Percentiles rank a stretch among this genome's conserved stretches.
phyloP scores from a whole-genome alignment of 2,888 invertebrate species.

The Cantharis rustica region DNA sequence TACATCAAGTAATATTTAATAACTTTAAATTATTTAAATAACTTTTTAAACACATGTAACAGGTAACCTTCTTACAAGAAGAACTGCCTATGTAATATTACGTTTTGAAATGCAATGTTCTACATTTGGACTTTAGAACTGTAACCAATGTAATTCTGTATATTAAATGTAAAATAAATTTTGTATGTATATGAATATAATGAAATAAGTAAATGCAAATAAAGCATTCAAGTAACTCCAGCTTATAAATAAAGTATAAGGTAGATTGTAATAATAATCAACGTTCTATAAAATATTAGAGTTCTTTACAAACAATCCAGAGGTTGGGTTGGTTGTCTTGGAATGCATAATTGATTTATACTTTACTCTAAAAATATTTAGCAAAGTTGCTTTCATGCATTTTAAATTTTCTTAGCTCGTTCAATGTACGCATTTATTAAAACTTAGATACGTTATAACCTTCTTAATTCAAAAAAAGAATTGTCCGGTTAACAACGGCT shows the following conservation, averaged over 20 bases:
- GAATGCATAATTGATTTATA: slow-evolving; percentile 1
- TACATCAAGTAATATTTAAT: too few species aligned
- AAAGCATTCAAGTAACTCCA: not conserved
- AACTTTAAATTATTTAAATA: too few species aligned
- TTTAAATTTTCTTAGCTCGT: not conserved
- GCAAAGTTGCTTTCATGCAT: not conserved
- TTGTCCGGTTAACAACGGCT: too few species aligned
- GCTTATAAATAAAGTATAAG: not conserved
- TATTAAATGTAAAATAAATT: not conserved
- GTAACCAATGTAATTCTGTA: not conserved
- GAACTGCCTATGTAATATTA: too few species aligned
- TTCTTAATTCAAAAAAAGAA: too few species aligned
- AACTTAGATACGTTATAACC: not conserved
- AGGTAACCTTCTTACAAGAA: too few species aligned
- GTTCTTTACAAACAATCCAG: not conserved
- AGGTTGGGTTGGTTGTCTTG: not conserved
- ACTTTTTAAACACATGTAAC: too few species aligned
- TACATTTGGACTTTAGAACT: not conserved
- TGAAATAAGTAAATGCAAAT: not conserved
- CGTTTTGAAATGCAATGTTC: too few species aligned
- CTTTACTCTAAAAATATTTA: not conserved
- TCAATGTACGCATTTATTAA: not conserved
- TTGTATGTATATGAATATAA: not conserved
- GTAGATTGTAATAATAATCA: not conserved
- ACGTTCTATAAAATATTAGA: not conserved